Evolutionary conservation across 2,113 vertebrate genomes (phyloP).

Genomic region (mouse (Mus musculus)): DNA sequence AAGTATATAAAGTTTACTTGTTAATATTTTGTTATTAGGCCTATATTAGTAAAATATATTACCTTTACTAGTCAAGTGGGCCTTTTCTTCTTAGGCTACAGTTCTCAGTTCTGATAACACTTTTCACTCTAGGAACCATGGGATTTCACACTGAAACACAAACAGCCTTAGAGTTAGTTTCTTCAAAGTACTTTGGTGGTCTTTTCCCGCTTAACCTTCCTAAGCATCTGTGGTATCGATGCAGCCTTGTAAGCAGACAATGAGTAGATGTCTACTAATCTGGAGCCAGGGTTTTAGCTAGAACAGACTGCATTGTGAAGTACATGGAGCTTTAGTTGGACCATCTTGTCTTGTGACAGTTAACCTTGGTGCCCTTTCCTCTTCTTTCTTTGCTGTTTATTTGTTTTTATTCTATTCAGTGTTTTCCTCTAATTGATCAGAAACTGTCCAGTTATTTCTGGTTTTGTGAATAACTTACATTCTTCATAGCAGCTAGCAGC

Average conservation of each 20-base stretch:
- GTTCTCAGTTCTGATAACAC: neutral
- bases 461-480: neutral
- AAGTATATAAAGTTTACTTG: slow-evolving; percentile 1
- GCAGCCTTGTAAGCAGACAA: neutral
- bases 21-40: slow-evolving; percentile 10
- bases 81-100: neutral
- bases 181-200: neutral
- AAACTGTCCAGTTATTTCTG: neutral
- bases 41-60: neutral
- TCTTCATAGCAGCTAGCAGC: neutral
- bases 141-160: neutral
- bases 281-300: neutral
- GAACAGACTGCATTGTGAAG: neutral
- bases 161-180: neutral
- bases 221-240: neutral
- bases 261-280: neutral
- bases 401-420: neutral
- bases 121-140: neutral
- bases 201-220: neutral
- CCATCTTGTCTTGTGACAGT: neutral
- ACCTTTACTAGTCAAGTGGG: neutral
- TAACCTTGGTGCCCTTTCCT: neutral
- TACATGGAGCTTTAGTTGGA: neutral
- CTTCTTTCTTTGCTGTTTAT: neutral
- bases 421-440: neutral